These are phyloP conservation scores for Teleopsis dalmanni DNA, from an alignment of 1,140 invertebrate species.

Conservation along the genomic window DNA sequence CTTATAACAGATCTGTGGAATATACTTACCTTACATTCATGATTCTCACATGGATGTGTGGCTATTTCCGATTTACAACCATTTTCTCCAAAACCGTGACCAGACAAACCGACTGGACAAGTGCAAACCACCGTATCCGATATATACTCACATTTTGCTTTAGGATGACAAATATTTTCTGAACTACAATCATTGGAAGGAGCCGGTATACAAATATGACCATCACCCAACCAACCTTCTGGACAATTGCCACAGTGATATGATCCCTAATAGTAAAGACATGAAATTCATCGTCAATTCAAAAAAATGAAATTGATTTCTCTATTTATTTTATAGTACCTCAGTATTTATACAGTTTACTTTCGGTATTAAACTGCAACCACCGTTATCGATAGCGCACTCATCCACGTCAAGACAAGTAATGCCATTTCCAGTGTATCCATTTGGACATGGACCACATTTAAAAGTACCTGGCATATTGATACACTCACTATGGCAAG, in stretches of 20 bases:
- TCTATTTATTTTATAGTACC: no score
- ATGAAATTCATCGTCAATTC: no score
- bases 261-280: slow-evolving; percentile 54
- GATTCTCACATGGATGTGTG: slow-evolving; percentile 24
- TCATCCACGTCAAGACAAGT: slow-evolving; percentile 82
- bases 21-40: slow-evolving; percentile 19
- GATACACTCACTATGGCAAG: slow-evolving; percentile 77
- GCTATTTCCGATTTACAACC: slow-evolving; percentile 23
- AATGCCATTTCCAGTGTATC: slow-evolving; percentile 82
- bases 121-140: slow-evolving; percentile 58
- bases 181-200: slow-evolving; percentile 23
- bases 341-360: slow-evolving; percentile 68
- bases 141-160: slow-evolving; percentile 69
- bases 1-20: neutral
- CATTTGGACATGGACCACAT: slow-evolving; percentile 75
- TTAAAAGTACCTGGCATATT: slow-evolving; percentile 78
- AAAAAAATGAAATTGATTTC: no score
- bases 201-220: slow-evolving; percentile 47
- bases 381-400: slow-evolving; percentile 76
- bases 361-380: slow-evolving; percentile 77
- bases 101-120: slow-evolving; percentile 63
- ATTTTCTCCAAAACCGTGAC: slow-evolving; percentile 51
- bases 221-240: slow-evolving; percentile 75
- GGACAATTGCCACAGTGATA: slow-evolving; percentile 79
- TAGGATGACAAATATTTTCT: slow-evolving; percentile 42